Evolutionary conservation across 2,797 vertebrate genomes (phyloP).

Genomic region (Spea hammondii): DNA sequence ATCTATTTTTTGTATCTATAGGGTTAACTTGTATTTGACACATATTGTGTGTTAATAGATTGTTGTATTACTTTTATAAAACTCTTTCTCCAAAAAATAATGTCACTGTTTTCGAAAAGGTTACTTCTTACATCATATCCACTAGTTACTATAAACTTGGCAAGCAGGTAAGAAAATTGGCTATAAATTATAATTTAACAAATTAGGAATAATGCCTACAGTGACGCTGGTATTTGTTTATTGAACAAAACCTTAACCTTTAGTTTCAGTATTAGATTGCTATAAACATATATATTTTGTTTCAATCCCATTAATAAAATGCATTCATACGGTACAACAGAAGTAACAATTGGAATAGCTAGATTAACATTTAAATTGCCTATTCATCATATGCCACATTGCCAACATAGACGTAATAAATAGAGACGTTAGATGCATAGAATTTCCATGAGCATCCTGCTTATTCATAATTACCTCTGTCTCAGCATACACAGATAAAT

Average conservation of each 20-base stretch:
- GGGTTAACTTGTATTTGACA: too few species aligned
- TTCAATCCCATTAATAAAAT: slow-evolving; percentile 9
- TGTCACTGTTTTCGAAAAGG: slow-evolving; percentile 12
- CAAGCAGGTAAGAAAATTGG: not conserved
- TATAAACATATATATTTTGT: not conserved
- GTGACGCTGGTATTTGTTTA: not conserved
- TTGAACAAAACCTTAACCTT: slow-evolving; percentile 24
- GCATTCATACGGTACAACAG: not conserved
- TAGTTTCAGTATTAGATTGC: slow-evolving; percentile 14
- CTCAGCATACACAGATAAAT: not conserved
- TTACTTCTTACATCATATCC: slow-evolving; percentile 27
- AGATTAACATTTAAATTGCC: slow-evolving; percentile 32
- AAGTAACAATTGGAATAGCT: not conserved
- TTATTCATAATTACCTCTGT: slow-evolving; percentile 3
- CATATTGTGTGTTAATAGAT: too few species aligned
- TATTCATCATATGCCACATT: slow-evolving; percentile 25
- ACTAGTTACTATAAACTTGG: slow-evolving; percentile 9
- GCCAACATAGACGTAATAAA: slow-evolving; percentile 6
- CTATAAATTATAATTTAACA: slow-evolving; percentile 32
- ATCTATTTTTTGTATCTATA: too few species aligned
- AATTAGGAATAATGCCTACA: slow-evolving; percentile 17
- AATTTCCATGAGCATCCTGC: slow-evolving; percentile 7
- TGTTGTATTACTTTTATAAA: too few species aligned
- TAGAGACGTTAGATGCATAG: not conserved
- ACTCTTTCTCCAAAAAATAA: not conserved